Percentiles rank a stretch among this genome's conserved stretches.
These are phyloP conservation scores for Mycteria americana DNA, from an alignment of 2,797 vertebrate species.

Conservation along the genomic window DNA sequence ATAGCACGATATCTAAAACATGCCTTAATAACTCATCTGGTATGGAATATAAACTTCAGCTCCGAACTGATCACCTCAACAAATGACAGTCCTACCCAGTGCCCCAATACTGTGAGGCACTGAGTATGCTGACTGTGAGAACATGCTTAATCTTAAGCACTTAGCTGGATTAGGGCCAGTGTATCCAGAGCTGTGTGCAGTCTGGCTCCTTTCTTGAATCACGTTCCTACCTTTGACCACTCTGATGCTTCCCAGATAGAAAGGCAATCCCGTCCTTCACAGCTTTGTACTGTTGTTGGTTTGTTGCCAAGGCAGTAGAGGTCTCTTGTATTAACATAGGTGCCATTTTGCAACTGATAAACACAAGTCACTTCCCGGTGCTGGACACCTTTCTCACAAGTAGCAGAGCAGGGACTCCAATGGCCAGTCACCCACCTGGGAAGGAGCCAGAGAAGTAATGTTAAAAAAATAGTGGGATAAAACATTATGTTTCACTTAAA, in stretches of 20 bases:
- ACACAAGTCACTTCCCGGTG: conserved; percentile 87
- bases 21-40: background rate
- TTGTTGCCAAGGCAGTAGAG: conserved; percentile 85
- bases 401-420: conserved; percentile 89
- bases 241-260: conserved; percentile 93
- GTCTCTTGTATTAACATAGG: conserved; percentile 84
- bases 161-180: background rate
- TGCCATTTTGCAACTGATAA: conserved; percentile 90
- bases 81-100: background rate
- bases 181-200: background rate
- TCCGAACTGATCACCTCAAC: background rate
- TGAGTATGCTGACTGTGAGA: background rate
- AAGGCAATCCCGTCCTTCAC: conserved; percentile 89
- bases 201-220: background rate
- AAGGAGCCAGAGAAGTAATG: background rate
- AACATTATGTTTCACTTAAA: background rate
- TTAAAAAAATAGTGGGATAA: background rate
- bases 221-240: conserved; percentile 88
- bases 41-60: background rate
- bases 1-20: background rate
- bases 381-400: conserved; percentile 89
- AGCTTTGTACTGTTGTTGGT: conserved; percentile 83
- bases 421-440: conserved; percentile 90
- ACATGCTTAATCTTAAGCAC: background rate
- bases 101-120: background rate